Evolutionary conservation across 2,113 vertebrate genomes (phyloP), one percentile per base, ranked within the genome.

Genomic region (Ahaetulla prasina): DNA sequence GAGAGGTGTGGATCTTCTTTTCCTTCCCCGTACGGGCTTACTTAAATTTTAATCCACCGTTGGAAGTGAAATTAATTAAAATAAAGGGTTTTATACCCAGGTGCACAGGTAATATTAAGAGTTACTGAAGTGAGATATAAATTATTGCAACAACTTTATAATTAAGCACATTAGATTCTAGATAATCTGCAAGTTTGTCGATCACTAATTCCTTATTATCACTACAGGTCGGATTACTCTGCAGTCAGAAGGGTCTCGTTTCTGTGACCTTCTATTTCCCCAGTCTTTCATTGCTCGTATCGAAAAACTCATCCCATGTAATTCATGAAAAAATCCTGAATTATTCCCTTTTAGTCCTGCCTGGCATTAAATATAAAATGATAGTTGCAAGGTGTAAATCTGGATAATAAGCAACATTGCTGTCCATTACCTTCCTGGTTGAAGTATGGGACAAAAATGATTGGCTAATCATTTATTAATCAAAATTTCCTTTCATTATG

Each of bases 1-100:
- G 96, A 50, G 49, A 50, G 92, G 92, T 85, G 91, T 96, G 94
- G 96, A 93, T 94, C 90, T 94, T 93, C 93, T 96, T 80, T 91
- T 68, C 93, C 91, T 50, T 95, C 74, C 23, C 39, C 35, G 87
- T 80, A 53, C 0, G 53, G 88, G 0, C 89, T 93, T 91, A 93
- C 68, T 94, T 96, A 95, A 89, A 94, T 95, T 92, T 88, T 95
- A 89, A 92, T 94, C 35, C 87, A 2, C 84, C 90, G 30, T 25
- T 94, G 85, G 94, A 94, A 91, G 47, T 89, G 43, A 93, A 89
- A 35, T 60, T 93, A 86, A 92, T 80, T 94, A 30, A 94, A 95
- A 90, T 85, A 92, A 91, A 18, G 80, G 85, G 39, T 87, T 92
- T 92, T 89, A 84, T 57, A 54, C 85, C 60, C 74, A 92, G 88